Evolutionary conservation across 2,797 vertebrate species (phyloP), one percentile per base, ranked within the genome.

Genomic region (Peromyscus nudipes): DNA sequence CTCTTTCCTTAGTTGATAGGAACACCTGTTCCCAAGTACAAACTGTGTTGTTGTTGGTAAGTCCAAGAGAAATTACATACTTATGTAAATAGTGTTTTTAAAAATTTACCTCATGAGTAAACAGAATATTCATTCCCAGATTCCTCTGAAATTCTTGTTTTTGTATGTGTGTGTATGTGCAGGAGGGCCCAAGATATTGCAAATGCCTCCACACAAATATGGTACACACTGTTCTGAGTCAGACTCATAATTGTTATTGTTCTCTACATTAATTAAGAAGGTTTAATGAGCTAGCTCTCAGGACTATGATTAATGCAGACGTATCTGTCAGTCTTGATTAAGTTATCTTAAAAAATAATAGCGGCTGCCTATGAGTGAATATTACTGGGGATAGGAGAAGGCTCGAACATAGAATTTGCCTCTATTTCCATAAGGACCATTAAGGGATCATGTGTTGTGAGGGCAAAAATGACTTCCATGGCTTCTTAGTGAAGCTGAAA

Each of bases 211-310:
- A 49, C 2, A 7, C 12, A 81, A 60, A 16, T 86, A 19, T 79
- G 19, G 40, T 29, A 65, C 37, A 92, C 31, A 65, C 69, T 25
- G 6, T 85, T 79, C 52, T 86, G 34, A 92, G 52, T 95, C 64
- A 92, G 49, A 90, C 43, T 60, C 86, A 86, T 37, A 82, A 79
- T 86, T 37, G 29, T 76, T 88, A 96, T 43, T 96, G 10, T 90
- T 95, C 65, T 89, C 37, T 75, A 57, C 89, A 69, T 97, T 97
- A 96, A 95, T 97, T 95, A 96, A 97, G 89, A 90, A 76, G 55
- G 60, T 81, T 89, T 97, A 94, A 95, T 92, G 85, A 91, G 55
- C 84, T 82, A 82, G 73, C 79, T 95, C 75, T 96, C 79, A 92
- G 88, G 94, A 90, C 79, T 95, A 31, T 81, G 86, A 86, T 92